These are phyloP conservation scores for Monoplex corrugatus DNA, from an alignment of 2,888 invertebrate genomes.

Conservation along the genomic window DNA sequence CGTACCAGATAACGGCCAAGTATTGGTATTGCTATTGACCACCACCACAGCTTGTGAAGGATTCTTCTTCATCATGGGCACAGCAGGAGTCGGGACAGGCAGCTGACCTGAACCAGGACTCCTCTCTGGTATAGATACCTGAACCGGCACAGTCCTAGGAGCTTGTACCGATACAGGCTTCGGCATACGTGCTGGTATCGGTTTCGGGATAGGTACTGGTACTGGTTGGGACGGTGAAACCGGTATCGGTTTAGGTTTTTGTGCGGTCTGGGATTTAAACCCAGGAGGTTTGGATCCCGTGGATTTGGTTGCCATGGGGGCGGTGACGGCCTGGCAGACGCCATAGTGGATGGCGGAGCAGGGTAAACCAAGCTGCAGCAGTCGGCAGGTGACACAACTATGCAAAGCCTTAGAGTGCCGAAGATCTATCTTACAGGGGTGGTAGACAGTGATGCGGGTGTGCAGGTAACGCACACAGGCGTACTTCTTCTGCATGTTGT, in stretches of 20 bases:
- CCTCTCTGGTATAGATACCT: not conserved
- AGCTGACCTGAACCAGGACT: not conserved
- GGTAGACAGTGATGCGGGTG: slow-evolving; percentile 78
- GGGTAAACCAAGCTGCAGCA: slow-evolving; percentile 60
- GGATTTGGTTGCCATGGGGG: not conserved
- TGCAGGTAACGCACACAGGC: slow-evolving; percentile 74
- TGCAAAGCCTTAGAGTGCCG: slow-evolving; percentile 82
- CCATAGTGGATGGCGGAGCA: slow-evolving; percentile 80
- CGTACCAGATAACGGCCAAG: no score
- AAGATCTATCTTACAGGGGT: slow-evolving; percentile 82
- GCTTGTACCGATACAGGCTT: not conserved
- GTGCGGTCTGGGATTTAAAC: not conserved
- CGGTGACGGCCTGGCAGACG: slow-evolving; percentile 69
- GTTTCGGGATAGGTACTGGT: not conserved
- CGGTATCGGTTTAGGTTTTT: slow-evolving; percentile 4
- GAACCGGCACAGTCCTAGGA: not conserved
- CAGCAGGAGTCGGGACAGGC: not conserved
- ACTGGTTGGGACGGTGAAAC: not conserved
- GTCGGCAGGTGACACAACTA: slow-evolving; percentile 77
- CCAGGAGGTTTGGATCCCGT: not conserved
- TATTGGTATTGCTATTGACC: not conserved
- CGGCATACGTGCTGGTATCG: not conserved
- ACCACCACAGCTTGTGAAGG: slow-evolving; percentile 13
- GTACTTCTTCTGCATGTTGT: slow-evolving; percentile 54
- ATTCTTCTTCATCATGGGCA: slow-evolving; percentile 4